Evolutionary conservation across 1,140 invertebrate genomes (phyloP), one percentile per base, ranked within the genome.

Genomic region (Chymomyza costata): DNA sequence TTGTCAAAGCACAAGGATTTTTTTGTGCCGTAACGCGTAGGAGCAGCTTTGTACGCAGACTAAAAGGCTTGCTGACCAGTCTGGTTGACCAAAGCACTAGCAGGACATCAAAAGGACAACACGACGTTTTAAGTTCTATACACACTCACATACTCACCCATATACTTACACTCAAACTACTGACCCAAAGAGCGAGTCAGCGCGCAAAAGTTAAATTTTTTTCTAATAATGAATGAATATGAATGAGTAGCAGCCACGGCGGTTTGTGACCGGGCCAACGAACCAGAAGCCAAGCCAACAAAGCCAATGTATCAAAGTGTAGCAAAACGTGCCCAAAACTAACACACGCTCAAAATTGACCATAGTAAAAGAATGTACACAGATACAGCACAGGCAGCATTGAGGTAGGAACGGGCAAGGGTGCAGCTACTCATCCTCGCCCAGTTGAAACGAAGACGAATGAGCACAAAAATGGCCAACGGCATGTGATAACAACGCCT

Each of bases 191-290:
- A 66, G 65, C 64, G 43, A 35, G 25, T 45, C 16, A 38, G 34
- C 25, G 15, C 17, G 49, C 49, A 63, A 63, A 10, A 66, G 65
- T 65, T 68, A 68, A 80, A 68, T 80, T 81, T 80, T n/a, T 61
- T 80, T 80, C 73, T 80, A 80, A 80, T 80, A 80, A 80, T 80
- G 73, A 80, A 80, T 80, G 73, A 78, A 78, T 78, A 78, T 78
- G 73, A 78, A 78, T 80, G 73, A 80, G 73, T 67, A 53, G 54
- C 41, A 57, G 44, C 57, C n/a, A 25, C 14, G 21, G 19, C 28
- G 21, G 21, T 25, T 25, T 3, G 21, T 3, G 21, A 8, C 21
- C 8, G 21, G 21, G 21, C 21, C 21, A 8, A 25, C 21, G 8
- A 25, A 25, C 21, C 21, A 25, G 21, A 5, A 25, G 21, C 21